Base-by-base conservation (phyloP, 30 jellyfish, hydroid and myxozoan species). In the Pelagia noctiluca region DNA sequence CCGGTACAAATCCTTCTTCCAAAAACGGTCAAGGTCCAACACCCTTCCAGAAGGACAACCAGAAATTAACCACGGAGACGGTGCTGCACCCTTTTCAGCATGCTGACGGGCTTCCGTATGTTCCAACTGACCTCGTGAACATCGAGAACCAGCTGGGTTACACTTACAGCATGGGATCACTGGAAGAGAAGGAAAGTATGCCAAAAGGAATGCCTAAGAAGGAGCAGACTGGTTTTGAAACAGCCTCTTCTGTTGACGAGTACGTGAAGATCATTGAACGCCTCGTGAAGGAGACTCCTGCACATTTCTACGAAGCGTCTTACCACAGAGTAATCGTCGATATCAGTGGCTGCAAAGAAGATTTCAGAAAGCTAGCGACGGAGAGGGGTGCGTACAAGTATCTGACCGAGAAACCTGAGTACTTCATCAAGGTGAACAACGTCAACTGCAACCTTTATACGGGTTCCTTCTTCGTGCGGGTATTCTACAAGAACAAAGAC, bases 11-110 rank as follows among this genome's bases (percentile, higher is more conserved):
- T 42, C 67, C 88, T 16, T 2, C 53, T 26, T n/a, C n/a, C n/a
- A n/a, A n/a, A n/a, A n/a, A 63, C 46, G 90, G 90, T 12, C 90
- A 78, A 78, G 90, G 90, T 8, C 84, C 90, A 57, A 60, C 90
- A 10, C 90, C 90, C 7, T 32, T 18, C 70, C 90, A 78, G 26
- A 16, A 33, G 7, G 24, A 26, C 18, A 42, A 38, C 13, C 46
- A 78, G 13, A 19, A 13, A 0, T 50, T 78, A 1, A 34, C 1
- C 57, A 78, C 63, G 84, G 84, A 78, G 23, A 78, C 83, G 57
- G 42, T 60, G 22, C 50, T 78, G 34, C 57, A 63, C 13, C 90
- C 90, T 21, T 78, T 78, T 46, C 82, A 78, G 48, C 74, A 25
- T 4, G 24, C 90, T 2, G 10, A n/a, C 10, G 88, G 88, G 31